Base-by-base conservation (phyloP, 2,888 invertebrate genomes). In the Cataglyphis altisquamis region DNA sequence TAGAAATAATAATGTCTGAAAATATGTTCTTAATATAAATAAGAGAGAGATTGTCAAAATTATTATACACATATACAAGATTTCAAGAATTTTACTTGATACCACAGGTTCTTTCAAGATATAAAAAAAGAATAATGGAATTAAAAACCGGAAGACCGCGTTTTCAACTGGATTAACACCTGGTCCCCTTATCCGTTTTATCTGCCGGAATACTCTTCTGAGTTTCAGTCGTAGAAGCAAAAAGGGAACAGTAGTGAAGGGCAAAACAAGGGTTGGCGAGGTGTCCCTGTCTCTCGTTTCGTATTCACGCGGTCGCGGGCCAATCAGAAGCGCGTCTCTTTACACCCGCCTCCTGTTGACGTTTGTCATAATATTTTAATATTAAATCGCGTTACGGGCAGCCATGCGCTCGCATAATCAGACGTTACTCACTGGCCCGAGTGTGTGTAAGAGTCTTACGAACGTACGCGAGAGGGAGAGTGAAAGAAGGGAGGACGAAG, bases 351-450 rank as follows among this genome's bases (percentile, higher is more conserved):
- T 92, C 92, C 91, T 94, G 94, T 94, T 94, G 94, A 94, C 94
- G 93, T 94, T 94, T 94, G 94, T 94, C 94, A 94, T 94, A 94
- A 94, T 94, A 94, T 94, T 94, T 94, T 94, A 94, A 94, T 94
- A 94, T 94, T 94, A 94, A 94, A 94, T 94, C 94, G 94, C 92
- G 92, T 94, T 94, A 94, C 92, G 93, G 89, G 83, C 93, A 94
- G 93, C 91, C 94, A 94, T 94, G 94, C 94, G 94, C 92, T 93
- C 92, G 94, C 94, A 94, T 94, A 94, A 94, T 94, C 94, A 94
- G 94, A 92, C 92, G 91, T 91, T 92, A 89, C 90, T 92, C 92
- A 88, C 87, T 77, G 82, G 83, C 36, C 85, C 80, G 82, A 66
- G 82, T 68, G 80, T 82, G 82, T 83, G 84, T 73, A 87, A 80